Base-by-base conservation (phyloP, 1,140 invertebrate species). In the Pygmarrhopalites habei region DNA sequence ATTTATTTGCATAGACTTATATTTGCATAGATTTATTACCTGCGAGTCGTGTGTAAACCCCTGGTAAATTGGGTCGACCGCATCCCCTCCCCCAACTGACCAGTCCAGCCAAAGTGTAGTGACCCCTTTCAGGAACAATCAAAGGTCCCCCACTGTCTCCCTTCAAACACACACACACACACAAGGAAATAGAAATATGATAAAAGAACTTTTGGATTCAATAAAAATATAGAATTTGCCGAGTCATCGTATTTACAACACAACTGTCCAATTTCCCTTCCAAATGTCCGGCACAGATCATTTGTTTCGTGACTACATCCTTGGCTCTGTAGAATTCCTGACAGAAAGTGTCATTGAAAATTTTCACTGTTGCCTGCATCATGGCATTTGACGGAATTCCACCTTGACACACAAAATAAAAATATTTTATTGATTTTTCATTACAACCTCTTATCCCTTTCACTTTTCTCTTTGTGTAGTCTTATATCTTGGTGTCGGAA, bases 241-340 rank as follows among this genome's bases (percentile, higher is more conserved):
- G n/a, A n/a, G 15, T 32, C 17, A 5, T 28, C 10, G 10, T 29
- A 28, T 28, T n/a, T 53, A 58, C 68, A 1, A 64, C 64, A 53
- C 68, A 69, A n/a, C 63, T 63, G 43, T 69, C 68, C 12, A 46
- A 53, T 41, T 53, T 52, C 21, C 68, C 68, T 47, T 66, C 51
- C 17, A 60, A 23, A 32, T 66, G 49, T 17, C 68, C 68, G 26
- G 62, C 68, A 25, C 68, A 69, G 0, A 69, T 47, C 67, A 69
- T 69, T 25, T 41, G 35, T 7, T 60, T 44, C 2, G 67, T 62
- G 12, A 66, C 51, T n/a, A 56, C 43, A 5, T 64, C 39, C 19
- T 56, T 44, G 19, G 51, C 41, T 28, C 46, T 26, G 43, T 69
- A 69, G 14, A 69, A 58, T 14, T 66, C 64, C 21, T 49, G 25